Evolutionary conservation across 1,140 invertebrate species (phyloP), one percentile per base, ranked within the genome.

Genomic region (Bactericera cockerelli): DNA sequence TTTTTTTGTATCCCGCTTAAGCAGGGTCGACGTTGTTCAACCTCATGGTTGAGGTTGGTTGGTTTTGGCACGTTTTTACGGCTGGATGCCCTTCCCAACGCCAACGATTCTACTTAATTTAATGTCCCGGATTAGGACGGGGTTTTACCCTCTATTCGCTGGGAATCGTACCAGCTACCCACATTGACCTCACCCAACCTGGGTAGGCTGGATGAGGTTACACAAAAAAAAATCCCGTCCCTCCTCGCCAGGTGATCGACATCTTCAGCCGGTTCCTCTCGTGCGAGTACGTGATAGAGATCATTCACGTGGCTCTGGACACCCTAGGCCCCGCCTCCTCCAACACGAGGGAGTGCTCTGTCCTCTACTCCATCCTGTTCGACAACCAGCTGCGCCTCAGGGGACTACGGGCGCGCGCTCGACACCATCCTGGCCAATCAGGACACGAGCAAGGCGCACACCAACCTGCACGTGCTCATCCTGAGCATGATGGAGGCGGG

Each of bases 351-450:
- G 33, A 36, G 16, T 10, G 16, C 33, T 10, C 33, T 16, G 16
- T 36, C 16, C 42, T 49, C n/a, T 49, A 49, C 22, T 49, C 42
- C n/a, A 49, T 49, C 42, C 42, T 49, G 3, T 49, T 49, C 22
- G 42, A 49, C 19, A 49, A 49, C 42, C n/a, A 49, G 6, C 42
- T 49, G 4, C n/a, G 22, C 6, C 22, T 49, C n/a, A 49, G 19
- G n/a, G 19, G 42, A 49, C 22, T 49, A 49, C 42, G 4, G 8
- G n/a, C 4, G 19, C 6, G 42, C 42, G 42, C 19, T 49, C 22
- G 42, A 16, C n/a, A 49, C 42, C 3, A 49, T 49, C 19, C 42
- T 49, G n/a, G 19, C 4, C 22, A 49, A 49, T 49, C 4, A n/a
- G n/a, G 42, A 49, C n/a, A n/a, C n/a, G 22, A 49, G 42, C n/a